Evolutionary conservation across 53 echinoderm and acorn worm genomes (phyloP).

Genomic region (Zoroaster sp.): DNA sequence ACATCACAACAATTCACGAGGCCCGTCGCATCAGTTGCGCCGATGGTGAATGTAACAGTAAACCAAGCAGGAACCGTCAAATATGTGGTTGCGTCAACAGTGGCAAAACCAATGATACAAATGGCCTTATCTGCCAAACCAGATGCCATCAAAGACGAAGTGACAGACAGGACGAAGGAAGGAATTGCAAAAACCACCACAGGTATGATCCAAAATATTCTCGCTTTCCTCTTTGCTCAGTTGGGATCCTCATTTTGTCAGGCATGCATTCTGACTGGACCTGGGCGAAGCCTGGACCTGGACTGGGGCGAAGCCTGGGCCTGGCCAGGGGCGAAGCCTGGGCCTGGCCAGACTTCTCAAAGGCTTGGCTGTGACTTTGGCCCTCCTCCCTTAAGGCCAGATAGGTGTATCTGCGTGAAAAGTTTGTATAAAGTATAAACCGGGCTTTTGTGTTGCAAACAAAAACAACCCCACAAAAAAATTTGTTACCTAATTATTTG

Average conservation of each 20-base stretch:
- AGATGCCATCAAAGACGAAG: neutral
- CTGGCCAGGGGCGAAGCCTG: no score
- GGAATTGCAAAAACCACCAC: conserved; percentile 24
- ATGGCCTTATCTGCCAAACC: neutral
- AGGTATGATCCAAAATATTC: neutral
- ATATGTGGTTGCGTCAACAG: neutral
- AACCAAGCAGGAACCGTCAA: neutral
- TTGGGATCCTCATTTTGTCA: neutral
- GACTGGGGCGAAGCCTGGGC: no score
- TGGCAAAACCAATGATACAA: neutral
- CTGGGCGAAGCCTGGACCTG: no score
- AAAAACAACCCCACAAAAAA: no score
- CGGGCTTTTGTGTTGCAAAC: no score
- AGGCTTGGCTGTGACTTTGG: no score
- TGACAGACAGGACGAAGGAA: neutral
- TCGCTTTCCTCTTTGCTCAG: neutral
- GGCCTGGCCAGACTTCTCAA: no score
- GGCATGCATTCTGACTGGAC: neutral
- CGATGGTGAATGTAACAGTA: conserved; percentile 36
- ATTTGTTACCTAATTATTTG: no score
- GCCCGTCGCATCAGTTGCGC: conserved; percentile 36
- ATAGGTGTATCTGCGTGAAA: no score
- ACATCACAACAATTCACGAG: neutral
- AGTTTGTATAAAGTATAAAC: no score
- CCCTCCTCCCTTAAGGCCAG: no score